Evolutionary conservation across 2,888 invertebrate genomes (phyloP), one percentile per base, ranked within the genome.

Genomic region (Yponomeuta evonymella): DNA sequence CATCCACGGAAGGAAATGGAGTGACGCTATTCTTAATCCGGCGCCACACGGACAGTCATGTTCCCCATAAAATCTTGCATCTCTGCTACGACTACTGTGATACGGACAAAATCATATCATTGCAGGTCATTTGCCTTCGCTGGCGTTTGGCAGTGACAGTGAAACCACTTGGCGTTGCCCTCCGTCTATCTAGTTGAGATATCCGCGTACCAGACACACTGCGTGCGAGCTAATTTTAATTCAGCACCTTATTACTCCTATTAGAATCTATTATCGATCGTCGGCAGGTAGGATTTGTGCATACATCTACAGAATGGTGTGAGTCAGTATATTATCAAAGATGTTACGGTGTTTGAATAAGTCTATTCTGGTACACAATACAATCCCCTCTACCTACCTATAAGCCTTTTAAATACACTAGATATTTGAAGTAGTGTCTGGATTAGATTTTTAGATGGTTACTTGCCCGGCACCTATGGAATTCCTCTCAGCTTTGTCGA

Each of bases 141-240:
- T 58, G 51, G 70, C 12, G n/a, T 63, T 70, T 70, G 70, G 70
- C 70, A 70, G 36, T 70, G 70, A 63, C 70, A 70, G 70, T 70
- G 70, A 70, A 70, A 62, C 43, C 2, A 2, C n/a, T 64, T 64
- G 23, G 64, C 64, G 29, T 64, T 30, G 64, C 29, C 30, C 64
- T 64, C 64, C n/a, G 10, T 64, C 29, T 23, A 15, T 23, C 64
- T 10, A 23, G 64, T 64, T 11, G 2, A 10, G 64, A 30, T 30
- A 30, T 64, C 29, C 64, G 64, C 64, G 64, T 64, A 23, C 29
- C 29, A 23, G 29, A 64, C 64, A 29, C 29, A 23, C 64, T 23
- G n/a, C 10, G 64, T 10, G n/a, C 29, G 15, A 58, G 51, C 51
- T 58, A 58, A 58, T 15, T 15, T 58, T 15, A 15, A 58, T 58